Conservation (phyloP, 2,888 invertebrate genomes). For the Hydraecia micacea region DNA sequence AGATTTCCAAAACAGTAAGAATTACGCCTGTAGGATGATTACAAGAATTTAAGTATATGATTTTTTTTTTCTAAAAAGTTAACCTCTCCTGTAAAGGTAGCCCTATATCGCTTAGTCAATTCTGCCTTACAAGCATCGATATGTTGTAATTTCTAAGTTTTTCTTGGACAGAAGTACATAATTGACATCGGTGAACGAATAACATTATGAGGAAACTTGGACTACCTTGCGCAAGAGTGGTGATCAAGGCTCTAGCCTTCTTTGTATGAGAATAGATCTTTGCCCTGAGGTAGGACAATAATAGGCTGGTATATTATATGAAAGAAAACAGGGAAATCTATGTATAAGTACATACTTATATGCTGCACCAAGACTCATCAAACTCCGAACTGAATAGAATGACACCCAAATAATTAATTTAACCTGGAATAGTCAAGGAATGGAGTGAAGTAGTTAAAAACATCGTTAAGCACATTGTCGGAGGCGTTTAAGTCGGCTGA, state of each 20-base stretch:
- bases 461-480: slow-evolving; percentile 89
- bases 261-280: not conserved
- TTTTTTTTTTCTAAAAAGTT: too few relatives aligned
- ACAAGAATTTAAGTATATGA: too few relatives aligned
- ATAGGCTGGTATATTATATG: not conserved
- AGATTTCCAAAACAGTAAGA: too few relatives aligned
- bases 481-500: slow-evolving; percentile 83
- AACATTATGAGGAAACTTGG: not conserved
- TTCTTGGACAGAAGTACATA: too few relatives aligned
- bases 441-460: slow-evolving; percentile 87
- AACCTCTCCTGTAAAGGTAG: too few relatives aligned
- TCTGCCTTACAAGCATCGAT: too few relatives aligned
- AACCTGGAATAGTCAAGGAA: slow-evolving; percentile 82
- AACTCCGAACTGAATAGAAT: slow-evolving; percentile 64
- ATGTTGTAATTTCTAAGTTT: not conserved
- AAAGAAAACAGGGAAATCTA: not conserved
- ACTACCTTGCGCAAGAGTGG: not conserved
- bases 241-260: not conserved
- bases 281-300: not conserved
- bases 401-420: slow-evolving; percentile 81
- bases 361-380: slow-evolving; percentile 39
- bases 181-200: too few relatives aligned
- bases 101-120: too few relatives aligned
- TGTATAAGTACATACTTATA: not conserved
- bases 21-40: too few relatives aligned